Conservation (phyloP, 2,888 invertebrate species). For the Idaea aversata region DNA sequence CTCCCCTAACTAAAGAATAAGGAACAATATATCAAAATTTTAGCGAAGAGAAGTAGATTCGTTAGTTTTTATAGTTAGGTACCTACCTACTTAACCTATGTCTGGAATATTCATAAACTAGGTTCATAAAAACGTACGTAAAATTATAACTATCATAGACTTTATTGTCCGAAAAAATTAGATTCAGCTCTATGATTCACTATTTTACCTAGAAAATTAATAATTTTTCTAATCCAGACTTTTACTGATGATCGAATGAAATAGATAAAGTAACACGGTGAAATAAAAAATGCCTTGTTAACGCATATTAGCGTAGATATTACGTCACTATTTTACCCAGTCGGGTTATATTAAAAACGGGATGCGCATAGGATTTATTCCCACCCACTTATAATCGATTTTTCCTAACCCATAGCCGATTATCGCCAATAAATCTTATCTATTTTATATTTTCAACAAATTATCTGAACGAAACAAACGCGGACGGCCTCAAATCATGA, state of each 20-base stretch:
- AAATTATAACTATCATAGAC: too few relatives aligned
- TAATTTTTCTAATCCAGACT: constrained; percentile 39
- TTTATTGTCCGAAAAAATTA: too few relatives aligned
- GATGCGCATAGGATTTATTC: constrained; percentile 52
- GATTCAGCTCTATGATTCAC: neutral
- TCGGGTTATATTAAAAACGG: constrained; percentile 60
- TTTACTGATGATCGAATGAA: constrained; percentile 50
- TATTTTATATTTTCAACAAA: neutral
- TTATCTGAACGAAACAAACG: neutral
- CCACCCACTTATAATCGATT: constrained; percentile 79
- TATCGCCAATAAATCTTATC: constrained; percentile 8
- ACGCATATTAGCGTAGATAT: constrained; percentile 49
- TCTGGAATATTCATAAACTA: too few relatives aligned
- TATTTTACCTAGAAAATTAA: constrained; percentile 53
- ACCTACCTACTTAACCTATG: too few relatives aligned
- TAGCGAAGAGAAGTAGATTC: too few relatives aligned
- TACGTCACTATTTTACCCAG: constrained; percentile 62
- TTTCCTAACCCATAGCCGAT: constrained; percentile 56
- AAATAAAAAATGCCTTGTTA: constrained; percentile 44
- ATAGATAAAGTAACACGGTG: constrained; percentile 53
- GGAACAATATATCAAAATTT: too few relatives aligned
- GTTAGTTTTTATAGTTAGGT: too few relatives aligned
- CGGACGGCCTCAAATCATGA: neutral
- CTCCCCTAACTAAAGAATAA: too few relatives aligned
- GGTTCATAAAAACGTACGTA: too few relatives aligned